phyloP scores from a whole-genome alignment of 2,888 invertebrate species.

The Lissocephala sabroskyi region DNA sequence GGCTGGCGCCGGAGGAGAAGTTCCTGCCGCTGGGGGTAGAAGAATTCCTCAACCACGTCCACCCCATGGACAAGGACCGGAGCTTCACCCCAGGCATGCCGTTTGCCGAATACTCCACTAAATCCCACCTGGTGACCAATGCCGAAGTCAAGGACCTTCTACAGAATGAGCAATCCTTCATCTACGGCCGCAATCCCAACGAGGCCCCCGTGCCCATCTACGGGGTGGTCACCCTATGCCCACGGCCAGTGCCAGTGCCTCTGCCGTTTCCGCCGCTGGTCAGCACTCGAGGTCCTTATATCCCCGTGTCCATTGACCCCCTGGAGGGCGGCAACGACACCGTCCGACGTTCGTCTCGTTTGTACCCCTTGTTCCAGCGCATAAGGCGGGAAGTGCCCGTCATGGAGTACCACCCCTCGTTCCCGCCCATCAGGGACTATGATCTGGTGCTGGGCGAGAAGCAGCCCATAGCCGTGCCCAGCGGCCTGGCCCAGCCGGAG shows the following conservation, averaged over 20 bases:
- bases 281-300: conserved; percentile 65
- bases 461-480: conserved; percentile 11
- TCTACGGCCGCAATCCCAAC: conserved; percentile 77
- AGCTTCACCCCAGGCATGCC: conserved; percentile 57
- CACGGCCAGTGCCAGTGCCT: conserved; percentile 4
- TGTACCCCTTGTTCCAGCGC: conserved; percentile 64
- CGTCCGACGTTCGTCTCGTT: conserved; percentile 62
- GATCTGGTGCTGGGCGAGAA: conserved; percentile 43
- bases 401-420: conserved; percentile 14
- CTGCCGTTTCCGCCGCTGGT: conserved; percentile 12
- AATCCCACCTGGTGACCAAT: conserved; percentile 74
- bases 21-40: conserved; percentile 78
- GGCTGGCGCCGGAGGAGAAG: conserved; percentile 79
- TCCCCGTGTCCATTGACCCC: conserved; percentile 68
- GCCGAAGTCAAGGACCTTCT: conserved; percentile 70
- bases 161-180: conserved; percentile 74
- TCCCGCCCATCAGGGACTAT: conserved; percentile 20
- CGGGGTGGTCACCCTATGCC: conserved; percentile 75
- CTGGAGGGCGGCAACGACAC: conserved; percentile 54
- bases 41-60: conserved; percentile 76
- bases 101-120: conserved; percentile 69
- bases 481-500: conserved; percentile 1
- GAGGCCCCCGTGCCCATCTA: conserved; percentile 76
- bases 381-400: conserved; percentile 38
- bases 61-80: conserved; percentile 68